phyloP scores from a whole-genome alignment of 64 coral and sea anemone genomes.

The Anthopleura sola region DNA sequence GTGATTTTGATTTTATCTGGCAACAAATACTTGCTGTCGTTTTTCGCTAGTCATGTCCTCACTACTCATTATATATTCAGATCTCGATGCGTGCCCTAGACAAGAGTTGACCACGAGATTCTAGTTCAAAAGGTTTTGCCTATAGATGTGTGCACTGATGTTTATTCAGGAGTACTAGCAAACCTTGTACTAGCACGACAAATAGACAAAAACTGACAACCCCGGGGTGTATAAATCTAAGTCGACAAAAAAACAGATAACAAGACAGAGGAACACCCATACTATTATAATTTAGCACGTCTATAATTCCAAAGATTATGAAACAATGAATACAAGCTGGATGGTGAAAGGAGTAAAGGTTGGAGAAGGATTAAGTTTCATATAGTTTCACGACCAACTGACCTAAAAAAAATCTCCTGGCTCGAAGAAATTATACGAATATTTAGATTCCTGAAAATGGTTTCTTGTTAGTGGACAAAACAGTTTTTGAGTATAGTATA shows the following conservation, averaged over 20 bases:
- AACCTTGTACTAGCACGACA: background rate
- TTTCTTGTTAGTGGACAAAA: background rate
- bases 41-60: background rate
- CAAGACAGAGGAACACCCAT: background rate
- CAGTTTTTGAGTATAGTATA: background rate
- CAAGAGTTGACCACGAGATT: background rate
- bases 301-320: background rate
- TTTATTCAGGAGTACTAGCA: background rate
- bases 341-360: background rate
- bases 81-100: background rate
- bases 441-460: background rate
- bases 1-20: background rate
- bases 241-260: background rate
- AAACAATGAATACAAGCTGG: background rate
- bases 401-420: background rate
- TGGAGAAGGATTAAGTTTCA: conserved; percentile 7
- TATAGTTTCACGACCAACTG: background rate
- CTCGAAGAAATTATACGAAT: background rate
- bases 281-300: background rate
- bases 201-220: background rate
- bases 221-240: background rate
- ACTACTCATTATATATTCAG: background rate
- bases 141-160: background rate
- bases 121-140: background rate
- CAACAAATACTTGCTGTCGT: too few relatives aligned